Conservation (phyloP, 2,113 vertebrate genomes). For the Dascyllus trimaculatus region DNA sequence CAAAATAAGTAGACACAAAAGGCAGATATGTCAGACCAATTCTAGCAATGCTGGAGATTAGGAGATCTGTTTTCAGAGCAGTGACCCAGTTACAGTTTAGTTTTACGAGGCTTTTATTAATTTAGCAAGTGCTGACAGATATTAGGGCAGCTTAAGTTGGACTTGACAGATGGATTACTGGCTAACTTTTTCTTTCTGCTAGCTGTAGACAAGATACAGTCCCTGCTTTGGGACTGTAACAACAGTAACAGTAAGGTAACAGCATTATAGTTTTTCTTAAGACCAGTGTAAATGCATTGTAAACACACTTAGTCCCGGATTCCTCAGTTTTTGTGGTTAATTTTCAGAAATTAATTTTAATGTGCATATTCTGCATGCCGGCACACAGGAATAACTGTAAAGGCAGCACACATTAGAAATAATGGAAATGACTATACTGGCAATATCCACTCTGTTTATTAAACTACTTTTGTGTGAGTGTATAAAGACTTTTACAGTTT, state of each 20-base stretch:
- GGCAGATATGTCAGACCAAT: conserved; percentile 8
- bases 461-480: not conserved
- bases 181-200: conserved; percentile 8
- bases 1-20: not conserved
- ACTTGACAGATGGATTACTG: conserved; percentile 53
- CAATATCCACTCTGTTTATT: not conserved
- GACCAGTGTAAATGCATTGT: not conserved
- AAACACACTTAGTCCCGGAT: not conserved
- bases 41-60: conserved; percentile 40
- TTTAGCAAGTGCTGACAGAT: conserved; percentile 69
- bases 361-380: not conserved
- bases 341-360: not conserved
- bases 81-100: conserved; percentile 59
- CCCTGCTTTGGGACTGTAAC: not conserved
- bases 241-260: not conserved
- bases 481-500: conserved; percentile 1
- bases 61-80: conserved; percentile 35
- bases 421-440: too few species aligned
- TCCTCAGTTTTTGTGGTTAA: not conserved
- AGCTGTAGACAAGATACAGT: conserved; percentile 1
- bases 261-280: not conserved
- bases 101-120: conserved; percentile 55
- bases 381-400: not conserved
- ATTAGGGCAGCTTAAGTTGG: conserved; percentile 44
- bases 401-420: not conserved